A percentile compares a stretch with the other conserved stretches of the same genome.
These are phyloP conservation scores for Desoria tigrina DNA, from an alignment of 2,888 invertebrate genomes.

Conservation along the genomic window DNA sequence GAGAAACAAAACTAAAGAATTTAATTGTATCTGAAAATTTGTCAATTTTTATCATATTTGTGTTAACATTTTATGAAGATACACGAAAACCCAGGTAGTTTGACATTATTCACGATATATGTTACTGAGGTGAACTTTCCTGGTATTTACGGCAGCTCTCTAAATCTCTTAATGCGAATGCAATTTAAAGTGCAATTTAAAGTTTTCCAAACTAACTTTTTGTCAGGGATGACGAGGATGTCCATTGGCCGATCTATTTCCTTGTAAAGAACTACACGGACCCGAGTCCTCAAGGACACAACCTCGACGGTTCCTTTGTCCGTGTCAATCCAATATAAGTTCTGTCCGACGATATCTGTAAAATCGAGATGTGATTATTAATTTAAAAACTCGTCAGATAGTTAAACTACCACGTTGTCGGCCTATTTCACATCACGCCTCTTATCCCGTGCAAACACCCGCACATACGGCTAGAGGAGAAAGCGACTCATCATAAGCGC, in stretches of 20 bases:
- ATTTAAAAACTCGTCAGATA: background rate
- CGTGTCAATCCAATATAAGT: slow-evolving; percentile 72
- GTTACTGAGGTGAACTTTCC: too few relatives aligned
- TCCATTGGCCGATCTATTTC: slow-evolving; percentile 65
- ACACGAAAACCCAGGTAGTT: too few relatives aligned
- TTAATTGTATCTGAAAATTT: slow-evolving; percentile 14
- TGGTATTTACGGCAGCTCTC: too few relatives aligned
- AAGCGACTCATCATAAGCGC: too few relatives aligned
- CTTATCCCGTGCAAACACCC: too few relatives aligned
- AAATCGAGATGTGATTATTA: slow-evolving; percentile 10
- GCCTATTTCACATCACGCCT: too few relatives aligned
- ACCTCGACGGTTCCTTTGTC: slow-evolving; percentile 67
- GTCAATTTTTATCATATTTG: slow-evolving; percentile 2
- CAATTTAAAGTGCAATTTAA: too few relatives aligned
- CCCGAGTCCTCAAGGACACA: slow-evolving; percentile 64
- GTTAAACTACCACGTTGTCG: too few relatives aligned
- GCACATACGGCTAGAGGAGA: too few relatives aligned
- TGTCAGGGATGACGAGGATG: slow-evolving; percentile 68
- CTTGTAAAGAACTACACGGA: slow-evolving; percentile 65
- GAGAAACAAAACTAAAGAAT: too few relatives aligned
- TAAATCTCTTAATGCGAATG: too few relatives aligned
- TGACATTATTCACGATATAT: too few relatives aligned
- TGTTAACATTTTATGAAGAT: background rate
- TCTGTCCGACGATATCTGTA: slow-evolving; percentile 72
- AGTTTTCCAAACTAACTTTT: slow-evolving; percentile 61